Evolutionary conservation across 2,888 invertebrate species (phyloP), one percentile per base, ranked within the genome.

Genomic region (Polymixis lichenea): DNA sequence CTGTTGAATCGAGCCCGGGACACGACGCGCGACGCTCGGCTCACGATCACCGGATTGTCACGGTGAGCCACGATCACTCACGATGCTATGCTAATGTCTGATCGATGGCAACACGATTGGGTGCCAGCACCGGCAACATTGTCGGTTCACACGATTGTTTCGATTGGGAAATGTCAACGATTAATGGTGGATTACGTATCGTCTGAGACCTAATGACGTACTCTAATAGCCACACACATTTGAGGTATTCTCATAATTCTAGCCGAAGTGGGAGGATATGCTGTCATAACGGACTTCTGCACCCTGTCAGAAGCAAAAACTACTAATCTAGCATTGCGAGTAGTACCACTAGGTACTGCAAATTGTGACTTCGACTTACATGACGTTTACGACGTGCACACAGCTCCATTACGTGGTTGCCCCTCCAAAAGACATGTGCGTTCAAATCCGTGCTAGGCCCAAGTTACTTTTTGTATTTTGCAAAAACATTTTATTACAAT

Each of bases 61-160:
- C 74, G 49, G 46, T 55, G 13, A 38, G 62, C 19, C 72, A 66
- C 83, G 49, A 13, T 32, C n/a, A 22, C 43, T 71, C 79, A 83
- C 77, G 73, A 62, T 43, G 60, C 70, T 60, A 71, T 77, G 84
- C 56, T 84, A 80, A 83, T 84, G 64, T 4, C 58, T 32, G 55
- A n/a, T 55, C n/a, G 64, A 64, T 64, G 64, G 28, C 53, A 55
- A 53, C 72, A 72, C 75, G 79, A 75, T 1, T 22, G 49, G 25
- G 65, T 28, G 53, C 69, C 15, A 17, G 60, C 17, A 22, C 60
- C 1, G 58, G 22, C 72, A 38, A 66, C 62, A 19, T 1, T 43
- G 68, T n/a, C 15, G 8, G 25, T 77, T 76, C 67, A 67, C 81
- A 65, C 84, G 49, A 51, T 64, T 43, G 65, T 70, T 6, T 49